Conservation (phyloP, 1,140 invertebrate genomes). For the Riptortus pedestris region DNA sequence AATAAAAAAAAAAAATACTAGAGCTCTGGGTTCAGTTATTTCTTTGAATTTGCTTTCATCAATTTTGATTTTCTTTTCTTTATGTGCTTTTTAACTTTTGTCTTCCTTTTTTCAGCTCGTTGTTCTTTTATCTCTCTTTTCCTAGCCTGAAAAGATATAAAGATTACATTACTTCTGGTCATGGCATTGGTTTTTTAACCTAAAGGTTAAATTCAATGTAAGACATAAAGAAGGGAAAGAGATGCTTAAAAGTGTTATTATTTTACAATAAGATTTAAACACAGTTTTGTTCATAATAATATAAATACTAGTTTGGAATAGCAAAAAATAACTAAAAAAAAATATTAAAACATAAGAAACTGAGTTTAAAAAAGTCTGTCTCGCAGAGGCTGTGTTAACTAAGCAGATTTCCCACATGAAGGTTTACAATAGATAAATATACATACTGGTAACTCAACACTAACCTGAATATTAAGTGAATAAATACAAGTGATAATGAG, state of each 20-base stretch:
- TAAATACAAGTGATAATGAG: no score
- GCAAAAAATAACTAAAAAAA: neutral
- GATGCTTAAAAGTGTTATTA: constrained; percentile 13
- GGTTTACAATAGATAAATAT: no score
- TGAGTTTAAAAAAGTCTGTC: no score
- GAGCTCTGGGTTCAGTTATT: no score
- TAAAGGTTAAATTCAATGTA: neutral
- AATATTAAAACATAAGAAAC: no score
- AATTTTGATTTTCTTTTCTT: constrained; percentile 80
- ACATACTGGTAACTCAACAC: no score
- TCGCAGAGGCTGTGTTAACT: no score
- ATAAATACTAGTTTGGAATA: neutral
- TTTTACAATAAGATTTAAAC: neutral
- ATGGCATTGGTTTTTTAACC: neutral
- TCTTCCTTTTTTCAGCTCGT: constrained; percentile 82
- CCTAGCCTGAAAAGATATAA: constrained; percentile 44
- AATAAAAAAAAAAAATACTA: no score
- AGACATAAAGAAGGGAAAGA: constrained; percentile 11
- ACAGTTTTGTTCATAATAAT: neutral
- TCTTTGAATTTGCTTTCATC: constrained; percentile 33
- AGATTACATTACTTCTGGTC: constrained; percentile 21
- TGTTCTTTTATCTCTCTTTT: constrained; percentile 79
- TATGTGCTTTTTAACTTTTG: constrained; percentile 89
- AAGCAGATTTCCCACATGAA: no score
- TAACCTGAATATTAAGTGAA: no score